Percentiles rank a stretch among this genome's conserved stretches.
Conservation (phyloP, 2,113 vertebrate species). For the Eupsittula cactorum region DNA sequence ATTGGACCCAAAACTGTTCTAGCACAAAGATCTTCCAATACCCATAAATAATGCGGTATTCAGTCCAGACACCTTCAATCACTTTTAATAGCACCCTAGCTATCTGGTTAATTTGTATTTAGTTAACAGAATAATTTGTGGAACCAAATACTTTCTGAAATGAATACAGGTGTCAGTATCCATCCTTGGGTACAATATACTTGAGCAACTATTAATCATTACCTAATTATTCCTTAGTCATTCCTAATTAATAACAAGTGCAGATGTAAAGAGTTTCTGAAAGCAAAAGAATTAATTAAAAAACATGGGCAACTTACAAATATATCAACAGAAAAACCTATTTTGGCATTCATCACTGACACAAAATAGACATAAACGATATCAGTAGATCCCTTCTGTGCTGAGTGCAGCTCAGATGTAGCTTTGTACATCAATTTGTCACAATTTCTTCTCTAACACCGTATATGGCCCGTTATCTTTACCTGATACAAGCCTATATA, state of each 20-base stretch:
- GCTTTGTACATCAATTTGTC: neutral
- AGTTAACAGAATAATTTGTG: neutral
- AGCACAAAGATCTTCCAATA: slow-evolving; percentile 7
- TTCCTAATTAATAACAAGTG: neutral
- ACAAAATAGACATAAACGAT: neutral
- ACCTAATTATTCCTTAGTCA: neutral
- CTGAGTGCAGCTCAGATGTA: neutral
- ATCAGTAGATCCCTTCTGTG: neutral
- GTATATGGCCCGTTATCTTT: neutral
- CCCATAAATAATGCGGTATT: slow-evolving; percentile 6
- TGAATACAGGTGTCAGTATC: neutral
- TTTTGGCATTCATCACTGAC: neutral
- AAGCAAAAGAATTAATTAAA: neutral
- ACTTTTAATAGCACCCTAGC: neutral
- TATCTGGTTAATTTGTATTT: neutral
- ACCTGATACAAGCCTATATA: neutral
- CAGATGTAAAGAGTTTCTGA: neutral
- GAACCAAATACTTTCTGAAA: neutral
- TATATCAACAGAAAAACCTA: neutral
- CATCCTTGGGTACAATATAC: neutral
- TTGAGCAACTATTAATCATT: neutral
- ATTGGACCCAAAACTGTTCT: slow-evolving; percentile 48
- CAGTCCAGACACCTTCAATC: slow-evolving; percentile 40
- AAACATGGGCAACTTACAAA: neutral
- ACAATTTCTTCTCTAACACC: neutral